Conservation (phyloP, 2,113 vertebrate genomes). For the Sinocyclocheilus anophthalmus region DNA sequence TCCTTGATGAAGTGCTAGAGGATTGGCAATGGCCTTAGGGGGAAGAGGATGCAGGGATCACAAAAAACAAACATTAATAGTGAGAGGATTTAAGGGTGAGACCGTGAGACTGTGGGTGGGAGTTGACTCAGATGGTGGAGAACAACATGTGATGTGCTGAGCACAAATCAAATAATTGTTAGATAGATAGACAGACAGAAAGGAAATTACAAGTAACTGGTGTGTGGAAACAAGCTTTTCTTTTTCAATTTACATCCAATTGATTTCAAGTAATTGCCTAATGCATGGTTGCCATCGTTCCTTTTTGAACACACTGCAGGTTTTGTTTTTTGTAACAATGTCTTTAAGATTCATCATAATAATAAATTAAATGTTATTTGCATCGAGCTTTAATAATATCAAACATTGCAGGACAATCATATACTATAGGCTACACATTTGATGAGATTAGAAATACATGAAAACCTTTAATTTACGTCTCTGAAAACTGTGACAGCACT, state of each 20-base stretch:
- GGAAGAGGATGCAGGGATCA: slow-evolving; percentile 52
- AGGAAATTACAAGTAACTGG: slow-evolving; percentile 31
- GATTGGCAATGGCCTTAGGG: slow-evolving; percentile 28
- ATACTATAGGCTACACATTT: not conserved
- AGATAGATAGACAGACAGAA: slow-evolving; percentile 14
- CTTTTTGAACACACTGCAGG: not conserved
- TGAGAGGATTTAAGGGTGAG: slow-evolving; percentile 45
- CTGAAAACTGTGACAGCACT: not conserved
- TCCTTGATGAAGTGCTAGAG: slow-evolving; percentile 44
- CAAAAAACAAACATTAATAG: slow-evolving; percentile 57
- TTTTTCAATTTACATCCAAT: slow-evolving; percentile 45
- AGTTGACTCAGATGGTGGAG: slow-evolving; percentile 14
- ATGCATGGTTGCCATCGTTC: slow-evolving; percentile 8
- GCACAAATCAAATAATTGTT: slow-evolving; percentile 21
- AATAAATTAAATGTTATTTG: not conserved
- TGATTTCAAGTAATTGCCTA: slow-evolving; percentile 43
- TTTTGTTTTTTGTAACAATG: not conserved
- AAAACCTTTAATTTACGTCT: not conserved
- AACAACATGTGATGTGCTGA: slow-evolving; percentile 3
- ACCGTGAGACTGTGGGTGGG: slow-evolving; percentile 3
- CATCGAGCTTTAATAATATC: not conserved
- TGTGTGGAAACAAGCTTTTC: slow-evolving; percentile 31
- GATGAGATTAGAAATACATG: not conserved
- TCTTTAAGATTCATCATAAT: slow-evolving; percentile 3
- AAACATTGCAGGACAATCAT: not conserved